Evolutionary conservation across 2,888 invertebrate genomes (phyloP), one percentile per base, ranked within the genome.

Genomic region (Holacanthella duospinosa): DNA sequence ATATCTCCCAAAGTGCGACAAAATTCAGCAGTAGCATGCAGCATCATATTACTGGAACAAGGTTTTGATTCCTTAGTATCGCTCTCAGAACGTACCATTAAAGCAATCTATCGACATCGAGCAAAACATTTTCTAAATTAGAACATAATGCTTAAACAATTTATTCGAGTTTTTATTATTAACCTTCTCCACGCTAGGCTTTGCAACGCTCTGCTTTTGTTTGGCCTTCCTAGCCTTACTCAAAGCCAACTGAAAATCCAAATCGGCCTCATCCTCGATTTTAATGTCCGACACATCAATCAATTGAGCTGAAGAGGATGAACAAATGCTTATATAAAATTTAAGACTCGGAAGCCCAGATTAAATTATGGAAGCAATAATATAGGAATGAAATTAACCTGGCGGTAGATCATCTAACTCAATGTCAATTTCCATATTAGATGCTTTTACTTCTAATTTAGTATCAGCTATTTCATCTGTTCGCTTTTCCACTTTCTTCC

Each of bases 21-120:
- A 80, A 96, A 96, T 82, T 96, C 96, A 0, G 95, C 94, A 0
- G 94, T 95, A 1, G 93, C 87, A 80, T 96, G 93, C 62, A 96
- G 79, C 63, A 88, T 84, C 75, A 95, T 94, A 71, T n/a, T n/a
- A n/a, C 6, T 9, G 21, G 43, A 44, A 12, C 62, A 58, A 54
- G 60, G 16, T 25, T 27, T 3, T 4, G 48, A 60, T 24, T 24
- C 53, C 4, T 53, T 2, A 2, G 29, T n/a, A 26, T 54, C 55
- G 24, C 61, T 57, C 9, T 26, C 4, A 27, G 27, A n/a, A 6
- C 21, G n/a, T 36, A 29, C 9, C n/a, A 64, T 48, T 61, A 57
- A 61, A 4, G 61, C 64, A 28, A 64, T 53, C 64, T 64, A 29
- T 25, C 55, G 43, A 59, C 29, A 2, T 80, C 80, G 59, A 4